phyloP scores from a whole-genome alignment of 2,113 vertebrate genomes.

The Scomber scombrus region DNA sequence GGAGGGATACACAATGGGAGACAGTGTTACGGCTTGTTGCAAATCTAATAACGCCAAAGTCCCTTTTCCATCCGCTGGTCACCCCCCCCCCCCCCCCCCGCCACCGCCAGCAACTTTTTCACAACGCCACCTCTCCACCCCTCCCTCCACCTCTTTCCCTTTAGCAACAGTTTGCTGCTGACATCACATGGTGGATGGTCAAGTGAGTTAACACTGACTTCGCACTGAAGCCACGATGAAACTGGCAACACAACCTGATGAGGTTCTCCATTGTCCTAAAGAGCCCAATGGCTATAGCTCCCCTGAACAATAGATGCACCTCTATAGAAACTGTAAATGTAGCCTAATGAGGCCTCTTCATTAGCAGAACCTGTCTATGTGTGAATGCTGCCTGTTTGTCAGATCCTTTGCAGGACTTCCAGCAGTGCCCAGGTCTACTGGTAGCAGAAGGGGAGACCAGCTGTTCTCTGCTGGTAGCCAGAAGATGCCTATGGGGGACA shows the following conservation, averaged over 20 bases:
- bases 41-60: slow-evolving; percentile 83
- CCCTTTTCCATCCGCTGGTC: slow-evolving; percentile 72
- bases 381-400: slow-evolving; percentile 67
- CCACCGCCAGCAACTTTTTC: slow-evolving; percentile 46
- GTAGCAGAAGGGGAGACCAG: slow-evolving; percentile 80
- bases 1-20: slow-evolving; percentile 79
- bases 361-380: slow-evolving; percentile 60
- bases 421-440: slow-evolving; percentile 65
- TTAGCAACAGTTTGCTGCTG: slow-evolving; percentile 55
- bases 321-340: slow-evolving; percentile 71
- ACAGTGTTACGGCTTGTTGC: slow-evolving; percentile 86
- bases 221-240: slow-evolving; percentile 1
- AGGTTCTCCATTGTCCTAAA: slow-evolving; percentile 51
- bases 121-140: slow-evolving; percentile 42
- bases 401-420: slow-evolving; percentile 63
- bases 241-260: slow-evolving; percentile 50
- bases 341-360: slow-evolving; percentile 75
- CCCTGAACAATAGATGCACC: slow-evolving; percentile 63
- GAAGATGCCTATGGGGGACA: slow-evolving; percentile 77
- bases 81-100: no score
- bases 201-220: slow-evolving; percentile 18
- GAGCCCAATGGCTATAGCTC: slow-evolving; percentile 35
- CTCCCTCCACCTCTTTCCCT: slow-evolving; percentile 49
- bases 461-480: slow-evolving; percentile 86
- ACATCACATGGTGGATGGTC: slow-evolving; percentile 19